Evolutionary conservation across 92 coral and sea anemone genomes (phyloP).

Genomic region (Zoanthus gigantus): DNA sequence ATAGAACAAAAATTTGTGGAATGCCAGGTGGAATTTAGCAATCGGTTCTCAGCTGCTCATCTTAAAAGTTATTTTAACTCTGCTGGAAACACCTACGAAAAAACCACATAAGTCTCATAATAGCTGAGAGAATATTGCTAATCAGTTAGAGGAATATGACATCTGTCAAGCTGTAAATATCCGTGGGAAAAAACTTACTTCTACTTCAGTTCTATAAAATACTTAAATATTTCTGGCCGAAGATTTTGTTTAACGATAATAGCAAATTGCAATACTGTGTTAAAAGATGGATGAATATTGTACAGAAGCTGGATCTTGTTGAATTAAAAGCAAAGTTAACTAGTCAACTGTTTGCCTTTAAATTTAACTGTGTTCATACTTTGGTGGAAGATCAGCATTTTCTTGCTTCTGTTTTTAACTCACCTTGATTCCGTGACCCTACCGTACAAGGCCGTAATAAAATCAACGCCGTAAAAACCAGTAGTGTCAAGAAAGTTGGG

Average conservation of each 20-base stretch:
- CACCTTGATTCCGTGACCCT: conserved; percentile 16
- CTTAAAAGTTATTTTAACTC: conserved; percentile 2
- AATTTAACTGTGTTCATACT: background rate
- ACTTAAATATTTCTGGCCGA: too few species aligned
- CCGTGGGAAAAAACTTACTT: background rate
- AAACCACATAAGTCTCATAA: too few species aligned
- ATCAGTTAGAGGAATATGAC: background rate
- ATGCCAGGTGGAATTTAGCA: conserved; percentile 24
- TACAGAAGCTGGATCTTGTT: too few species aligned
- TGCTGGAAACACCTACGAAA: conserved; percentile 1
- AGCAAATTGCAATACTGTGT: too few species aligned
- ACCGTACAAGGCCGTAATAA: background rate
- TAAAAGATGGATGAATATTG: too few species aligned
- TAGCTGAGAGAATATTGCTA: background rate
- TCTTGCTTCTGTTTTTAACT: background rate
- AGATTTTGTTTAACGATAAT: too few species aligned
- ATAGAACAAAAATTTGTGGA: background rate
- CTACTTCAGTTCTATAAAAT: too few species aligned
- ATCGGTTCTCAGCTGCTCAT: background rate
- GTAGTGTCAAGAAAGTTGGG: background rate
- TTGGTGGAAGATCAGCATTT: background rate
- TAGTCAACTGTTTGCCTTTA: background rate
- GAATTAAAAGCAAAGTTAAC: too few species aligned
- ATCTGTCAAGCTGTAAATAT: background rate
- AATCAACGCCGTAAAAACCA: background rate